Conservation (phyloP, 2,888 invertebrate species). For the Pammene aurita region DNA sequence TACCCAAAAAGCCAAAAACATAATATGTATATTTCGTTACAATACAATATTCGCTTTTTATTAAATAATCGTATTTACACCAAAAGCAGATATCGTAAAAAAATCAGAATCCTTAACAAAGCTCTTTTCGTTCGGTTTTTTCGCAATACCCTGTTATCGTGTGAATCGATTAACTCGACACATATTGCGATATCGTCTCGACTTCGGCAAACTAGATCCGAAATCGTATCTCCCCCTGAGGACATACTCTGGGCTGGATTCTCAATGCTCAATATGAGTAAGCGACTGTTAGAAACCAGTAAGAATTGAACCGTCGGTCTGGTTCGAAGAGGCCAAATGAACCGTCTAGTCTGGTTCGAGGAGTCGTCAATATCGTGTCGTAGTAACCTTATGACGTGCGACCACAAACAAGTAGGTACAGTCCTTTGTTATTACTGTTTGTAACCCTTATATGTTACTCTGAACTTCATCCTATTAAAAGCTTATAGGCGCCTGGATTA, state of each 20-base stretch:
- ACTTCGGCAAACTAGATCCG: constrained; percentile 1
- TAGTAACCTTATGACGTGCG: neutral
- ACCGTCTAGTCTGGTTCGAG: too few relatives aligned
- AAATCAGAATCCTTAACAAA: neutral
- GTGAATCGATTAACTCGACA: constrained; percentile 20
- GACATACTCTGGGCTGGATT: constrained; percentile 4
- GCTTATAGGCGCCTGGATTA: too few relatives aligned
- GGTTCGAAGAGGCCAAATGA: too few relatives aligned
- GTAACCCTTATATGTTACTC: too few relatives aligned
- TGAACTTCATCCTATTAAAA: neutral
- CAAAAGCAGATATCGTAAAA: neutral
- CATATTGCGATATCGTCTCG: constrained; percentile 15
- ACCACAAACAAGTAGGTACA: too few relatives aligned
- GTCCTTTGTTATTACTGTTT: too few relatives aligned
- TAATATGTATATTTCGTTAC: neutral
- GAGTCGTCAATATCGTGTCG: too few relatives aligned
- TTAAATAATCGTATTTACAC: neutral
- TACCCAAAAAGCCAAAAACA: too few relatives aligned
- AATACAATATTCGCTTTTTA: neutral
- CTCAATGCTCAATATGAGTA: neutral
- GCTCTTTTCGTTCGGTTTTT: neutral
- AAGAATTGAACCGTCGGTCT: too few relatives aligned
- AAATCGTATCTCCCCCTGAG: constrained; percentile 28
- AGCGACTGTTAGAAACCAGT: neutral
- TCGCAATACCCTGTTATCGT: neutral